Evolutionary conservation across 2,888 invertebrate genomes (phyloP), one percentile per base, ranked within the genome.

Genomic region (Spialia ferax): DNA sequence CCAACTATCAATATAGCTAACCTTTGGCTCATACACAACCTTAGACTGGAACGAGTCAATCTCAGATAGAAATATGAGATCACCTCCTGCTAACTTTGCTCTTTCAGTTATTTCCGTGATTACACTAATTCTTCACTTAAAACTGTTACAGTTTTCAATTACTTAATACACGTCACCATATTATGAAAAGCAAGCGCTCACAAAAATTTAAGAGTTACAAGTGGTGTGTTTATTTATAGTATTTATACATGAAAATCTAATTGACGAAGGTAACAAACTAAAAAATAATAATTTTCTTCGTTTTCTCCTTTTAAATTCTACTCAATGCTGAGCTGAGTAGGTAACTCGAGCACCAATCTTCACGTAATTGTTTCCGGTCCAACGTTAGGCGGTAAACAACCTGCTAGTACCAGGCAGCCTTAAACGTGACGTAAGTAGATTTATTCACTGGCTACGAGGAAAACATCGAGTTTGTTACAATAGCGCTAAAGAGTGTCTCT

Each of bases 361-460:
- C 68, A 52, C 69, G 75, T 81, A 82, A 83, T 84, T 78, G 80
- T 79, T 83, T 83, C 79, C 79, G 78, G 74, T 77, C 77, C 75
- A 78, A 76, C 71, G 75, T 77, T 23, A 56, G 54, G 42, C 68
- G 63, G 65, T 68, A 69, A 71, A 70, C 60, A 66, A 66, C 60
- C 66, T 66, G 65, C 52, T 29, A 20, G 63, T 66, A 59, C 52
- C 45, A 20, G 63, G 20, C 42, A 54, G 26, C n/a, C 60, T 55
- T 61, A 54, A 60, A 45, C 42, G 66, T 60, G 54, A 66, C 66
- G 66, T 61, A 45, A 66, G 66, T 66, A 20, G 60, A 61, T 54
- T 60, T 66, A 61, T 65, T 59, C 35, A 52, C 65, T 38, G 26
- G 15, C 59, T 52, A 59, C 59, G 50, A 48, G 57, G 64, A 65